Base-by-base conservation (phyloP, 2,113 vertebrate species). In the Proterorhinus semilunaris region DNA sequence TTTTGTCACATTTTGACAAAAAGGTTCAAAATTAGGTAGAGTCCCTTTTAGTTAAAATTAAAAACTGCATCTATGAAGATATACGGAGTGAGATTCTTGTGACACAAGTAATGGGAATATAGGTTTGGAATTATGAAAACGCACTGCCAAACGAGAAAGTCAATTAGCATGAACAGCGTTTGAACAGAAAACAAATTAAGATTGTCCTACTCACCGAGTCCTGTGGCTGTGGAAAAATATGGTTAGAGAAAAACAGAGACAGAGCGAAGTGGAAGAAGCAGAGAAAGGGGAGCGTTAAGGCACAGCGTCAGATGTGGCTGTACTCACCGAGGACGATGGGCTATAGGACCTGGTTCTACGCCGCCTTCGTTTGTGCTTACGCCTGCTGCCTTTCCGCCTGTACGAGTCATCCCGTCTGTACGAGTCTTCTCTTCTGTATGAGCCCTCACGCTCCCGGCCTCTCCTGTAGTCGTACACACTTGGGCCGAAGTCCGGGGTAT, bases 261-360 rank as follows among this genome's bases (percentile, higher is more conserved):
- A 88, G 81, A 83, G 82, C 73, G 70, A 66, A 86, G 69, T 44
- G 65, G 82, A 63, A 79, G 80, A 78, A 73, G 80, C 59, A 75
- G 81, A 83, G 69, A 48, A 68, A 73, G 82, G 80, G 47, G 80
- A 84, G 77, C 85, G 69, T 74, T 83, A 89, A 72, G 74, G 75
- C 67, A 75, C 61, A 58, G 68, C 75, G 78, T 80, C 65, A 71
- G 89, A 79, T 79, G 65, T 72, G 88, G 83, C 76, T 86, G 92
- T 88, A 92, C 91, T 99, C 96, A 99, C 98, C 97, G 98, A 99
- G 90, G 98, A 96, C 6, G 98, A 99, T 80, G 89, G 93, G 92
- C 96, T 99, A 95, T 97, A 98, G 68, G 97, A 98, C 90, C 96
- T 96, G 93, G 95, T 98, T 91, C 94, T 95, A 90, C 93, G 96